Conservation (phyloP, 2,888 invertebrate genomes). For the Pammene aurita region DNA sequence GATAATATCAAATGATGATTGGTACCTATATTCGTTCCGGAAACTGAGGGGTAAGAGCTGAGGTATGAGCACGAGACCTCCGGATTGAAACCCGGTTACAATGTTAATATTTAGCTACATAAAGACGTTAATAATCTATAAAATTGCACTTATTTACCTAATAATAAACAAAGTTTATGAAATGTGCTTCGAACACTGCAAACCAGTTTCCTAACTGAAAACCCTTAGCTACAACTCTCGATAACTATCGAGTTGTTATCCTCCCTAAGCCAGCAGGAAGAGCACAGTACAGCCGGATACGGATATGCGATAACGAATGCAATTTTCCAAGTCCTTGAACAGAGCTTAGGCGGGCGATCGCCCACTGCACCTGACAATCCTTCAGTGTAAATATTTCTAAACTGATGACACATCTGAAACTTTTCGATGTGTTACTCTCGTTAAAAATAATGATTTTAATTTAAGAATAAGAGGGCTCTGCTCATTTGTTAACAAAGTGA, state of each 20-base stretch:
- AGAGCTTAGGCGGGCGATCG: slow-evolving; percentile 73
- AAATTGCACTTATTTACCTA: too few relatives aligned
- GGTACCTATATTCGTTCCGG: too few relatives aligned
- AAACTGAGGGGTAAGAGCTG: too few relatives aligned
- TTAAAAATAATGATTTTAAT: too few relatives aligned
- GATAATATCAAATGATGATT: too few relatives aligned
- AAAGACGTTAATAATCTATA: too few relatives aligned
- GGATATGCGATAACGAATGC: slow-evolving; percentile 82
- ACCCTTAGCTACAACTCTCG: slow-evolving; percentile 11
- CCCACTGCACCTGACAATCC: slow-evolving; percentile 63
- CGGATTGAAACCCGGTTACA: too few relatives aligned
- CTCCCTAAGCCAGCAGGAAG: slow-evolving; percentile 39
- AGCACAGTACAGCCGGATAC: slow-evolving; percentile 63
- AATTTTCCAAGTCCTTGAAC: slow-evolving; percentile 80
- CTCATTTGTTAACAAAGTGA: too few relatives aligned
- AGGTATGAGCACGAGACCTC: too few relatives aligned
- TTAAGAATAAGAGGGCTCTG: too few relatives aligned
- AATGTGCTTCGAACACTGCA: neutral
- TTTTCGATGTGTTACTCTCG: neutral
- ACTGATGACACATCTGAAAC: slow-evolving; percentile 17
- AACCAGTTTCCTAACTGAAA: neutral
- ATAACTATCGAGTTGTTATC: slow-evolving; percentile 27
- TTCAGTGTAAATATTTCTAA: slow-evolving; percentile 38
- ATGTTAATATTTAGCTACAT: too few relatives aligned
- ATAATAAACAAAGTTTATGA: too few relatives aligned